Conservation (phyloP, 2,888 invertebrate species). For the Drosophila incognita region DNA sequence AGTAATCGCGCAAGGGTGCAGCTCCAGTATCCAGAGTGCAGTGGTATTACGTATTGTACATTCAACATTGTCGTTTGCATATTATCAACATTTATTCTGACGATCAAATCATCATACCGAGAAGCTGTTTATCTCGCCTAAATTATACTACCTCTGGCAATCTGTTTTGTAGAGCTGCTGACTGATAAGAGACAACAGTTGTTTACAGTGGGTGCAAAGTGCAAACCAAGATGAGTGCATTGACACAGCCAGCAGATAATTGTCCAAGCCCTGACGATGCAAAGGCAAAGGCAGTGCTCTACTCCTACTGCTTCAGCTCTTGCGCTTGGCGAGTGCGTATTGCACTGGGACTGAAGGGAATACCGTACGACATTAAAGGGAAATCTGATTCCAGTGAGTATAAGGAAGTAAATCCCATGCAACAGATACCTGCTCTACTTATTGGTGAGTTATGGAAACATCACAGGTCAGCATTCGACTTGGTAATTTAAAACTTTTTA, state of each 20-base stretch:
- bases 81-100: neutral
- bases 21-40: neutral
- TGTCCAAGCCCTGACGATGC: conserved; percentile 12
- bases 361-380: conserved; percentile 95
- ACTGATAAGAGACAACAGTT: neutral
- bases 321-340: conserved; percentile 97
- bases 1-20: neutral
- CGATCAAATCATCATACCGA: neutral
- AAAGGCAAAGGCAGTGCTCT: conserved; percentile 91
- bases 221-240: conserved; percentile 22
- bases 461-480: neutral
- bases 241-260: neutral
- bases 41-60: neutral
- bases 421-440: conserved; percentile 95
- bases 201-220: neutral
- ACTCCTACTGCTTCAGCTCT: conserved; percentile 96
- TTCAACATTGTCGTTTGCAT: neutral
- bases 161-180: neutral
- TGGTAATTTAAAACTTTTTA: neutral
- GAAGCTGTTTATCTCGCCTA: too few species aligned
- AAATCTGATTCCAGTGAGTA: conserved; percentile 93
- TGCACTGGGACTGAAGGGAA: conserved; percentile 95
- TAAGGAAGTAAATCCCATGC: conserved; percentile 95
- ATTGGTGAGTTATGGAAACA: conserved; percentile 87
- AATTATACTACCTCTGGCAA: neutral